phyloP scores from a whole-genome alignment of 1,140 invertebrate genomes.

The Gonioctena quinquepunctata region DNA sequence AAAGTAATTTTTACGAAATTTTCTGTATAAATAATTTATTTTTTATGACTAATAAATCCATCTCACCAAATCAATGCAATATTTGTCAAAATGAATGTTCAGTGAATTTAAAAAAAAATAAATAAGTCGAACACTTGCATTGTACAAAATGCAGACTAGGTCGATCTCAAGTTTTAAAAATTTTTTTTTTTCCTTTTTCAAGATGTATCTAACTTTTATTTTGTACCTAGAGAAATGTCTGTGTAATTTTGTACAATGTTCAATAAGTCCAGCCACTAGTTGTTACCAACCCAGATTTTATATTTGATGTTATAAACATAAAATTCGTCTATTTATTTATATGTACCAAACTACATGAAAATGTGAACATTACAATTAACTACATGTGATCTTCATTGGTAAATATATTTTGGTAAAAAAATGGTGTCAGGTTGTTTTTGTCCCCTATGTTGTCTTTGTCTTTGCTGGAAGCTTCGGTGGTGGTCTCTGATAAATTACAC shows the following conservation, averaged over 20 bases:
- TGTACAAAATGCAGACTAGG: too few relatives aligned
- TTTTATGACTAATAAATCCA: too few relatives aligned
- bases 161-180: too few relatives aligned
- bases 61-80: too few relatives aligned
- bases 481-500: neutral
- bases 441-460: neutral
- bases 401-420: conserved; percentile 54
- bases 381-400: conserved; percentile 51
- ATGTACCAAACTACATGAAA: conserved; percentile 10
- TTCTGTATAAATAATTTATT: too few relatives aligned
- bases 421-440: conserved; percentile 21
- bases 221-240: too few relatives aligned
- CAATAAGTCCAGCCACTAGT: conserved; percentile 22
- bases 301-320: conserved; percentile 37
- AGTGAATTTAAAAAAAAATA: too few relatives aligned
- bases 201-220: too few relatives aligned
- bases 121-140: too few relatives aligned
- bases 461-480: conserved; percentile 19
- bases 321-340: conserved; percentile 37
- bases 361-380: conserved; percentile 25
- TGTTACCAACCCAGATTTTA: conserved; percentile 29
- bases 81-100: too few relatives aligned
- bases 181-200: too few relatives aligned
- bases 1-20: too few relatives aligned
- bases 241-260: conserved; percentile 6